Percentiles rank a stretch among this genome's conserved stretches.
Conservation (phyloP, 2,888 invertebrate species). For the Reticulitermes lucifugus region DNA sequence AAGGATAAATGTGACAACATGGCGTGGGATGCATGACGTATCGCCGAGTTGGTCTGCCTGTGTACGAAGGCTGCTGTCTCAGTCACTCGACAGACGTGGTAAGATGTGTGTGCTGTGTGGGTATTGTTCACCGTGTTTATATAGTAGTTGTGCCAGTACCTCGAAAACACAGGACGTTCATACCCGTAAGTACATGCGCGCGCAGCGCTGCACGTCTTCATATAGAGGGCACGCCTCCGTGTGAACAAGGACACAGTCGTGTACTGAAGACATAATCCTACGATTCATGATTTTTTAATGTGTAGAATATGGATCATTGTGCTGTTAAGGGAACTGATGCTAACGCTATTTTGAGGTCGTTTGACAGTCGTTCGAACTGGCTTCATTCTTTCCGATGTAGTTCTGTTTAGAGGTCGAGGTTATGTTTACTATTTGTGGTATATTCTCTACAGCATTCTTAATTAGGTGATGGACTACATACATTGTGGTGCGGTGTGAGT, state of each 20-base stretch:
- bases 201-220: background rate
- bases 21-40: constrained; percentile 1
- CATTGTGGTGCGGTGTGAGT: too few species aligned
- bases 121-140: background rate
- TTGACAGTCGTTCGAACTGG: background rate
- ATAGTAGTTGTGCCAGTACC: background rate
- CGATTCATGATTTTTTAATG: background rate
- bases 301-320: background rate
- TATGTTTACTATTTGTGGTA: too few species aligned
- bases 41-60: background rate
- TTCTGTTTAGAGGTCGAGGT: too few species aligned
- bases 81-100: background rate
- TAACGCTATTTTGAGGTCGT: background rate
- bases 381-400: too few species aligned
- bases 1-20: background rate
- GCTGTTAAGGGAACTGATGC: background rate
- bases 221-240: background rate
- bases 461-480: too few species aligned
- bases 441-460: too few species aligned
- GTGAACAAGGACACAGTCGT: background rate
- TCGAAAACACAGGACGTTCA: background rate
- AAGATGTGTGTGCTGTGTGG: background rate
- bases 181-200: constrained; percentile 1
- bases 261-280: background rate
- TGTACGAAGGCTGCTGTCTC: background rate